Percentiles rank a stretch among this genome's conserved stretches.
These are phyloP conservation scores for Benthosema pterotum DNA, from an alignment of 2,797 vertebrate species.

Conservation along the genomic window DNA sequence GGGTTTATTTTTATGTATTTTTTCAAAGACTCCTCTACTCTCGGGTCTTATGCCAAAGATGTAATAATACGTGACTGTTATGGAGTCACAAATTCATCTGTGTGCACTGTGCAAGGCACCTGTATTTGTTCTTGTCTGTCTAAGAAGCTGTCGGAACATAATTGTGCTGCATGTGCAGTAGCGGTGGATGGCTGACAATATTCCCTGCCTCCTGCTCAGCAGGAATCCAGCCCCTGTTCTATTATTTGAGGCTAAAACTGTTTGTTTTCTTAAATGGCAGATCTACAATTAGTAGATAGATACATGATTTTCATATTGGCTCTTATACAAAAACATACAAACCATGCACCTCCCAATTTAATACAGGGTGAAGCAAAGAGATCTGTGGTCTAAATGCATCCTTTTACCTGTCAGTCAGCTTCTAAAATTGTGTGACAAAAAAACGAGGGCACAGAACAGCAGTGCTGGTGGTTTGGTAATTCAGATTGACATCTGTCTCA, in stretches of 20 bases:
- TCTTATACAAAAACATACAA: no score
- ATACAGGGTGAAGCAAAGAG: background rate
- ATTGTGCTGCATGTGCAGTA: conserved; percentile 6
- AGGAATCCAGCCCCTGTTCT: no score
- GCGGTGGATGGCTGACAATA: no score
- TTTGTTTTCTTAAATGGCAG: no score
- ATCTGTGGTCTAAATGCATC: background rate
- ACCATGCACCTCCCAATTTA: background rate
- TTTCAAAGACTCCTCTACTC: no score
- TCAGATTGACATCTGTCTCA: background rate
- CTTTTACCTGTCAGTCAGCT: background rate
- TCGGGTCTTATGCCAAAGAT: conserved; percentile 32
- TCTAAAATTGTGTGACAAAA: background rate
- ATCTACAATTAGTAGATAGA: no score
- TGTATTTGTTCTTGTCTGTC: background rate
- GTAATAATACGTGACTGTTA: background rate
- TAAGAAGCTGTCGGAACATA: conserved; percentile 15
- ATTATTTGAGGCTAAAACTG: no score
- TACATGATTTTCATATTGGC: no score
- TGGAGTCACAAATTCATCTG: conserved; percentile 28
- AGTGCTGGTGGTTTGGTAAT: background rate
- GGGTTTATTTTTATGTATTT: no score
- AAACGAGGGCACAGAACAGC: conserved; percentile 17
- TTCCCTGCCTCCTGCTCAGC: no score
- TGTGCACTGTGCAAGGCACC: conserved; percentile 11